A percentile compares a stretch with the other conserved stretches of the same genome.
These are phyloP conservation scores for Kryptolebias marmoratus DNA, from an alignment of 2,113 vertebrate species.

Conservation along the genomic window DNA sequence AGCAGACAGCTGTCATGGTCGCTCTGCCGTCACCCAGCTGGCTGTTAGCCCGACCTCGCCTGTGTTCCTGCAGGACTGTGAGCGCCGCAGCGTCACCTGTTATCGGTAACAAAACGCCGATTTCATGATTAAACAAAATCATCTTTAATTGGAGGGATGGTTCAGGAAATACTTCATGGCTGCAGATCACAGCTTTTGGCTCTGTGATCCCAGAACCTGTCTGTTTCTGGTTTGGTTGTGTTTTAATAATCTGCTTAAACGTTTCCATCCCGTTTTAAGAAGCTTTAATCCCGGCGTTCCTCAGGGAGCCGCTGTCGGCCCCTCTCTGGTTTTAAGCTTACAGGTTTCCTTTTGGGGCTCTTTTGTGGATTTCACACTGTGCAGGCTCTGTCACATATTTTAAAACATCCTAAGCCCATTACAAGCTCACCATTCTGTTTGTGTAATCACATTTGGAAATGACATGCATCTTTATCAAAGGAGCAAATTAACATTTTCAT, in stretches of 20 bases:
- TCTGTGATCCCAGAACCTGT: background rate
- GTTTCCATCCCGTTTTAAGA: conserved; percentile 2
- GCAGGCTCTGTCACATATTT: conserved; percentile 39
- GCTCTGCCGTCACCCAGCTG: conserved; percentile 30
- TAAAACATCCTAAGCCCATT: conserved; percentile 72
- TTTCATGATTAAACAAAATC: no score
- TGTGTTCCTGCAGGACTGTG: conserved; percentile 25
- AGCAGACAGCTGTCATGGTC: conserved; percentile 63
- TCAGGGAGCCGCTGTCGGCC: conserved; percentile 36
- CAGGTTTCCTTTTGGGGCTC: conserved; percentile 21
- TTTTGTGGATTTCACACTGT: conserved; percentile 31
- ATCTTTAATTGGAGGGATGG: no score
- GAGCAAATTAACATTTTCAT: conserved; percentile 64
- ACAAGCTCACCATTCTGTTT: conserved; percentile 58
- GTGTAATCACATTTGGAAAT: conserved; percentile 68
- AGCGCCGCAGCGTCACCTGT: conserved; percentile 30
- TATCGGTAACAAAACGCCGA: no score
- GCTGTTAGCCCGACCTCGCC: conserved; percentile 25
- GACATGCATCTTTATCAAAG: conserved; percentile 64
- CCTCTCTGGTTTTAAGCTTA: conserved; percentile 23
- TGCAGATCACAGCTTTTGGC: background rate
- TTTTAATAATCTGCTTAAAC: conserved; percentile 22
- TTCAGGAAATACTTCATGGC: no score
- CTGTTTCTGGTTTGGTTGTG: no score
- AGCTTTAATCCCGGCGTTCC: conserved; percentile 41